Conservation (phyloP, 2,797 vertebrate species). For the Myripristis jacobus region DNA sequence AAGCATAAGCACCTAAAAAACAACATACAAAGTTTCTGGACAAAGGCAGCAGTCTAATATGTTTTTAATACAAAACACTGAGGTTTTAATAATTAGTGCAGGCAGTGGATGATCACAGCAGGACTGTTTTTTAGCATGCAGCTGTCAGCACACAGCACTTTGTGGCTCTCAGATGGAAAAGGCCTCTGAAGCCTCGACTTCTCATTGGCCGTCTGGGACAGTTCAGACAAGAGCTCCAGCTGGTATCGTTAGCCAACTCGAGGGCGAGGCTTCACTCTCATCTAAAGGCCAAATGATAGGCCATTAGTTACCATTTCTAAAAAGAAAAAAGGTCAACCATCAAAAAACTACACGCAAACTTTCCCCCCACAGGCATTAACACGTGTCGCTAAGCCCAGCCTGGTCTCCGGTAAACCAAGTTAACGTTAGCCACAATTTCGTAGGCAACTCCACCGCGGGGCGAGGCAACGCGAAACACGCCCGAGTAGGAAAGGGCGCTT, state of each 20-base stretch:
- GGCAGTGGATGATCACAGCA: too few relatives aligned
- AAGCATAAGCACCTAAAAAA: too few relatives aligned
- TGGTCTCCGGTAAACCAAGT: constrained; percentile 42
- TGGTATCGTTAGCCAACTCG: constrained; percentile 78
- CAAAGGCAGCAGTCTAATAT: background rate
- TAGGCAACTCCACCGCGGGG: constrained; percentile 41
- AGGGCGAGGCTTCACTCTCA: constrained; percentile 76
- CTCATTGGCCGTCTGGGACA: constrained; percentile 70
- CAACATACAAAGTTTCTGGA: background rate
- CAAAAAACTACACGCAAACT: too few relatives aligned
- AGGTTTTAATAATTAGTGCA: background rate
- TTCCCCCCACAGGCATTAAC: background rate
- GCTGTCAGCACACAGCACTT: background rate
- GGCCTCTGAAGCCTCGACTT: constrained; percentile 76
- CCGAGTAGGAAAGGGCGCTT: constrained; percentile 52
- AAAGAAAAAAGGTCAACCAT: too few relatives aligned
- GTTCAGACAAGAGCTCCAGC: constrained; percentile 51
- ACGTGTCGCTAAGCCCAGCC: constrained; percentile 22
- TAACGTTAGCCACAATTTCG: constrained; percentile 66
- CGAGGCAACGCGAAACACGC: constrained; percentile 71
- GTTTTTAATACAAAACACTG: background rate
- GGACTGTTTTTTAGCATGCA: background rate
- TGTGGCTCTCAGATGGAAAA: constrained; percentile 8
- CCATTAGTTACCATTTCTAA: constrained; percentile 47
- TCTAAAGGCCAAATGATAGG: constrained; percentile 74